Evolutionary conservation across 1,140 invertebrate species (phyloP), one percentile per base, ranked within the genome.

Genomic region (Aphelenchoides avenae): DNA sequence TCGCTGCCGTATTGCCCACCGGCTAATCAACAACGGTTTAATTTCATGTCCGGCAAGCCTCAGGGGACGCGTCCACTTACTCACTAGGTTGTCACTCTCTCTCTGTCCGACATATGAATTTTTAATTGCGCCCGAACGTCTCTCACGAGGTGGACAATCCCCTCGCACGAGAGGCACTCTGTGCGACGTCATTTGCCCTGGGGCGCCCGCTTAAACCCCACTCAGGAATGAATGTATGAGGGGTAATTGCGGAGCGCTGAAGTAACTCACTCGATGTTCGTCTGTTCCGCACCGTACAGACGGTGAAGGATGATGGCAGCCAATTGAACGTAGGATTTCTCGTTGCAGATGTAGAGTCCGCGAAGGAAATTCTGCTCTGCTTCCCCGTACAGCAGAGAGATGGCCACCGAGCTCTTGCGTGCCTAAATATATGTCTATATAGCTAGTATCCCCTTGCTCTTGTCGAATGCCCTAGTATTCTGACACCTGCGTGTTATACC

Each of bases 371-470:
- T 34, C 2, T 51, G 37, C 46, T 65, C 56, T 26, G 63, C 66
- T 27, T 70, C 66, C n/a, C 27, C 57, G 30, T 65, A 65, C 11
- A 65, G 36, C 33, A 65, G 34, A 11, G 52, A 44, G 29, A 68
- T 20, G 18, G 30, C 33, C 1, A 33, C 62, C 20, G 59, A 26
- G 26, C 27, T 26, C 27, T 69, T 69, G 27, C 56, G 26, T 11
- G 67, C 63, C 63, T 65, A 34, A 50, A 65, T 68, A 53, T 52
- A 24, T 7, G 22, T 39, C 44, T 13, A 42, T 30, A 20, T 47
- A 20, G 3, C 43, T 18, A 5, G 9, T 46, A 22, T 49, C 26
- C 29, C 13, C 24, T 49, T 24, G 30, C 41, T 49, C 20, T 36
- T 33, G 29, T 22, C 26, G 22, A 33, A 31, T 24, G 15, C 2